These are phyloP conservation scores for Labeo rohita DNA, from an alignment of 2,113 vertebrate genomes.

Conservation along the genomic window DNA sequence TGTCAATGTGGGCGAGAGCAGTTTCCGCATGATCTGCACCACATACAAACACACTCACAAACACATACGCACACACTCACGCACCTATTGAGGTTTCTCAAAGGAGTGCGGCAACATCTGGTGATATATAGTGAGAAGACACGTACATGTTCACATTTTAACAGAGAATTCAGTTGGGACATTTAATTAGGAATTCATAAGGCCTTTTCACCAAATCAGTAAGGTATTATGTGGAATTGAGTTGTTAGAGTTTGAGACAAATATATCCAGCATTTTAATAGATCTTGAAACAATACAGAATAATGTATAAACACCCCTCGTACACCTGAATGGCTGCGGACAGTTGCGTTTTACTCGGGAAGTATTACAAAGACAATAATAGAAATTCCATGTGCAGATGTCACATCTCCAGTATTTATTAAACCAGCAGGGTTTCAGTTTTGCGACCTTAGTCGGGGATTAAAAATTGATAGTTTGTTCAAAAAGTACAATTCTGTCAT, in stretches of 20 bases:
- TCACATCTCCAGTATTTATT: background rate
- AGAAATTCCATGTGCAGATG: background rate
- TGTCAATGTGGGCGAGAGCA: conserved; percentile 73
- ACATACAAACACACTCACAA: conserved; percentile 26
- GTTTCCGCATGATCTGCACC: conserved; percentile 61
- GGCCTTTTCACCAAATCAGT: conserved; percentile 7
- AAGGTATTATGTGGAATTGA: conserved; percentile 3
- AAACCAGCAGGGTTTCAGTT: background rate
- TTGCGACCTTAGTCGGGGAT: background rate
- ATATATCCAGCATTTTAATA: conserved; percentile 7
- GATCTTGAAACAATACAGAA: background rate
- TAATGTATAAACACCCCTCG: background rate
- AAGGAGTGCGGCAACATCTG: background rate
- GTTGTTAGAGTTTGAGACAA: conserved; percentile 9
- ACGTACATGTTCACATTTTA: conserved; percentile 2
- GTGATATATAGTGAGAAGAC: background rate
- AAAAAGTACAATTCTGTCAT: too few relatives aligned
- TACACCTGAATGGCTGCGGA: background rate
- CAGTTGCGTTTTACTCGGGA: background rate
- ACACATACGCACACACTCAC: conserved; percentile 8
- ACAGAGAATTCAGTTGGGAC: background rate
- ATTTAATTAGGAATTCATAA: conserved; percentile 20
- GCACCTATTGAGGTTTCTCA: conserved; percentile 10
- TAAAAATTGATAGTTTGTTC: background rate
- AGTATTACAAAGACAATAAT: background rate